Percentiles rank a stretch among this genome's conserved stretches.
These are phyloP conservation scores for Lydus trimaculatus DNA, from an alignment of 2,888 invertebrate species.

Conservation along the genomic window DNA sequence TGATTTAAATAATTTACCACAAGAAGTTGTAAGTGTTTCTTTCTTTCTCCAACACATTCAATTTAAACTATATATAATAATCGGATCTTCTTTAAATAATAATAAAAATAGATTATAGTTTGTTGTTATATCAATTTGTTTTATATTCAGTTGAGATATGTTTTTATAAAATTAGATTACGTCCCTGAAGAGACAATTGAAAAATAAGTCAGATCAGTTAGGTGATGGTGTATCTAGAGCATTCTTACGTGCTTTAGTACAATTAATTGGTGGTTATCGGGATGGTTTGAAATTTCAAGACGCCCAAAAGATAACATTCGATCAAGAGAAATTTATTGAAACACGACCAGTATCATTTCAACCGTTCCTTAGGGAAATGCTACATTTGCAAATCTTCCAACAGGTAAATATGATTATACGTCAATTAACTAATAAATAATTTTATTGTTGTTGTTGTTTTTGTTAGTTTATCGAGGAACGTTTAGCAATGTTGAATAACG, in stretches of 20 bases:
- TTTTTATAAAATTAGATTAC: conserved; percentile 66
- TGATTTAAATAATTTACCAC: conserved; percentile 88
- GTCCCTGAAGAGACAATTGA: conserved; percentile 77
- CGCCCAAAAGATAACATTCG: conserved; percentile 82
- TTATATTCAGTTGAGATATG: conserved; percentile 9
- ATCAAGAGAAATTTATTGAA: conserved; percentile 85
- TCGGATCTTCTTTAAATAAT: too few relatives aligned
- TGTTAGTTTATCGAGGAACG: conserved; percentile 92
- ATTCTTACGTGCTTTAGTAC: conserved; percentile 89
- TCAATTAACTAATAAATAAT: neutral
- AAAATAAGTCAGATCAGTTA: conserved; percentile 76
- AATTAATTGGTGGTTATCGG: conserved; percentile 92
- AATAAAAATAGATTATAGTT: too few relatives aligned
- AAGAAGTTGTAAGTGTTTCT: conserved; percentile 79
- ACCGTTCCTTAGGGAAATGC: conserved; percentile 88
- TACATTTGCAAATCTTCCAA: conserved; percentile 93
- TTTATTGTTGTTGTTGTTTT: conserved; percentile 39
- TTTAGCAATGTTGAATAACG: conserved; percentile 90
- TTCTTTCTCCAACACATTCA: neutral
- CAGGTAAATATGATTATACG: conserved; percentile 68
- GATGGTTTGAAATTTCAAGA: conserved; percentile 84
- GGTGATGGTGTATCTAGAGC: conserved; percentile 95
- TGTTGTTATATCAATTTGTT: conserved; percentile 16
- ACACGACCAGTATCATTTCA: conserved; percentile 86
- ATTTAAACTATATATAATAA: neutral